Percentiles rank a stretch among this genome's conserved stretches.
Evolutionary conservation across 2,797 vertebrate genomes (phyloP).

Genomic region (Leontopithecus rosalia): DNA sequence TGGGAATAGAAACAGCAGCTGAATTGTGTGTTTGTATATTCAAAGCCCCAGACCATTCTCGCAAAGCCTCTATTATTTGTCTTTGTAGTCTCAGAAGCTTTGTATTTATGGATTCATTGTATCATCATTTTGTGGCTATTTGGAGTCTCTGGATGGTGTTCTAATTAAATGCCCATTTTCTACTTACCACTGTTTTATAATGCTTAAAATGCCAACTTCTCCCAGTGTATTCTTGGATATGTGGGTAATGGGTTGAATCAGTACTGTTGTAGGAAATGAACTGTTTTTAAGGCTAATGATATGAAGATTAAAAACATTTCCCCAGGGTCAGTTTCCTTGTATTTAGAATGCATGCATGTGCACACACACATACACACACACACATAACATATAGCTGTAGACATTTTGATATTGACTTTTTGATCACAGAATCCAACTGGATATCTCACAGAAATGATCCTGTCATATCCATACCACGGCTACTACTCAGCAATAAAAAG

Average conservation of each 20-base stretch:
- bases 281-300: conserved; percentile 10
- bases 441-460: neutral
- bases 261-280: neutral
- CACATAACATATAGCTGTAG: neutral
- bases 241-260: neutral
- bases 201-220: neutral
- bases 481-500: neutral
- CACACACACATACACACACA: neutral
- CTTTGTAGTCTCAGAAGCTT: conserved; percentile 24
- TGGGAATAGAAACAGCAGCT: neutral
- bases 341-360: neutral
- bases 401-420: conserved; percentile 30
- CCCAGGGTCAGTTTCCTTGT: neutral
- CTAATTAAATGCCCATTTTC: conserved; percentile 37
- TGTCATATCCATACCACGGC: neutral
- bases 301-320: conserved; percentile 33
- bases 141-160: neutral
- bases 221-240: neutral
- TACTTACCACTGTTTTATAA: neutral
- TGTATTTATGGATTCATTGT: conserved; percentile 1
- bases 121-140: conserved; percentile 33
- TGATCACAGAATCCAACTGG: neutral
- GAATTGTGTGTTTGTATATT: neutral
- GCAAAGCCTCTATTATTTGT: neutral
- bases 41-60: neutral